Evolutionary conservation across 2,888 invertebrate species (phyloP), one percentile per base, ranked within the genome.

Genomic region (Tuberolachnus salignus): DNA sequence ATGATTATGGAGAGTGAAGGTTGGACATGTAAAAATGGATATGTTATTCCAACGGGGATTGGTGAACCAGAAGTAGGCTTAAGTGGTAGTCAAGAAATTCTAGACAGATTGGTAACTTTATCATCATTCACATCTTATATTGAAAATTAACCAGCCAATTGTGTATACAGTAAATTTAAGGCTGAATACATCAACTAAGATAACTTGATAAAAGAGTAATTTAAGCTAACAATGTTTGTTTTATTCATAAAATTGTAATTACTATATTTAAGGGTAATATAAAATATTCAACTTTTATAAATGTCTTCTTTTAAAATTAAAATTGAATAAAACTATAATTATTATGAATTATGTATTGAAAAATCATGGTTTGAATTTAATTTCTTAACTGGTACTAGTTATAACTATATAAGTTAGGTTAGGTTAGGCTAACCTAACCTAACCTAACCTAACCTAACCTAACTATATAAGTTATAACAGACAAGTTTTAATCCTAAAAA

Each of bases 71-170:
- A 78, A 44, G n/a, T 59, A 3, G 34, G 49, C 21, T 51, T 78
- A 42, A 59, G 49, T 13, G 57, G 57, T 16, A 78, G 59, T 69
- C 46, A 69, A 59, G 78, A 78, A 42, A 59, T 78, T 69, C 42
- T 78, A 13, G 69, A 78, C 4, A 51, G 78, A 69, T 69, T 78
- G 10, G 51, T 69, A 21, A 78, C 57, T 23, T 13, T 78, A 4
- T 57, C 69, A 9, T 69, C 59, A 16, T 78, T 78, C 49, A 69
- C 78, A 9, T 49, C 78, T 57, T 78, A 69, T n/a, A 57, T 78
- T 69, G 78, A 78, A 69, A 78, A 78, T 51, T 78, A 10, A 42
- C 21, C 26, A 23, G 10, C 42, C n/a, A 0, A 9, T 19, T 21
- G 26, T 72, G 21, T 63, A 42, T 51, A 23, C 9, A 51, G 13